Evolutionary conservation across 2,113 vertebrate genomes (phyloP).

Genomic region (Mastomys coucha): DNA sequence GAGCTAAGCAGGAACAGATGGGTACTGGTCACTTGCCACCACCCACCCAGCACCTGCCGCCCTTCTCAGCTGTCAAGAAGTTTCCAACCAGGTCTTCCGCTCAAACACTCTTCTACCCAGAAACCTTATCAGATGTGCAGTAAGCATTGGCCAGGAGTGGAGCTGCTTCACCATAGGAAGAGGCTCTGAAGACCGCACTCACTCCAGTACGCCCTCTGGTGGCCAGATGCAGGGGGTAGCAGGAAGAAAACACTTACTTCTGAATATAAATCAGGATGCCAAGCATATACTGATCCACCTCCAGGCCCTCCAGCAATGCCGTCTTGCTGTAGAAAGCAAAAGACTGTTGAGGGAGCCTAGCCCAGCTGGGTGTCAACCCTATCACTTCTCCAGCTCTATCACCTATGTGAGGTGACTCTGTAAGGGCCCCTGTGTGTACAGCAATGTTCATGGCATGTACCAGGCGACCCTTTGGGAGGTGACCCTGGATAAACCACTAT

Average conservation of each 20-base stretch:
- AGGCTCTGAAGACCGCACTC: background rate
- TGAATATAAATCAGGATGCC: conserved; percentile 97
- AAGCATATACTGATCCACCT: conserved; percentile 99
- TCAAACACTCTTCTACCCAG: background rate
- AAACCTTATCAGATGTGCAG: background rate
- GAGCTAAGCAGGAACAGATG: conserved; percentile 84
- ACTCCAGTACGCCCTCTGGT: background rate
- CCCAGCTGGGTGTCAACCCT: accelerated
- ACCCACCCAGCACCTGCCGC: background rate
- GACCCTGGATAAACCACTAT: background rate
- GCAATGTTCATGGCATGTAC: background rate
- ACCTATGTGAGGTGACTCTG: background rate
- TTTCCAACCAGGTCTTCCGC: background rate
- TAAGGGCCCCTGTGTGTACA: background rate
- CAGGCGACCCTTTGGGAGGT: background rate
- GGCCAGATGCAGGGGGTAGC: background rate
- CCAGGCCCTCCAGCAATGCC: conserved; percentile 95
- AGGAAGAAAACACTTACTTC: conserved; percentile 88
- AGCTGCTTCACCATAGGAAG: background rate
- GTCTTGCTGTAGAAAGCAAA: conserved; percentile 91
- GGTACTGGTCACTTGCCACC: background rate
- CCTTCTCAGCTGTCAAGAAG: background rate
- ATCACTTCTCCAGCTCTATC: background rate
- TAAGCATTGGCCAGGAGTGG: background rate
- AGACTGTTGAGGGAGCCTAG: background rate